Evolutionary conservation across 2,113 vertebrate species (phyloP), one percentile per base, ranked within the genome.

Genomic region (Ictalurus furcatus): DNA sequence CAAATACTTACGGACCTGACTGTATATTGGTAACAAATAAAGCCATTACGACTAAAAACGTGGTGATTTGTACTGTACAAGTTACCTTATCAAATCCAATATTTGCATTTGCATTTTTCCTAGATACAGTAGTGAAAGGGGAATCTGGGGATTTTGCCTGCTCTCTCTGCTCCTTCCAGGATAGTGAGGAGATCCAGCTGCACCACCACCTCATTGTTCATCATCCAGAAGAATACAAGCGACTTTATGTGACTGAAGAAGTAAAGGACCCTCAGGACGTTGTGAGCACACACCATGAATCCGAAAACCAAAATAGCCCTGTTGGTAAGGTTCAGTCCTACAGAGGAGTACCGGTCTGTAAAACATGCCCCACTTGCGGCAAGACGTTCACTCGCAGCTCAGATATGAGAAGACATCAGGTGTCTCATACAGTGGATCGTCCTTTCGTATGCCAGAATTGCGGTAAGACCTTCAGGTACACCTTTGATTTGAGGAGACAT

Each of bases 401-500:
- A 19, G 92, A 90, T 61, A 90, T 92, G 89, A 88, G 86, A 54
- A 69, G 90, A 23, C 92, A 92, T 76, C 89, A 91, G 88, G 84
- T 67, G 34, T 88, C 73, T 40, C 92, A 92, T 74, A 91, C 90
- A 25, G 86, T 82, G 54, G 90, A 89, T 21, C 84, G 86, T 25
- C 90, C 90, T 19, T 92, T 87, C 54, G 48, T 71, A 17, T 92
- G 92, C 76, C 21, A 3, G 9, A 11, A 61, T 56, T 92, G 92
- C 28, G 52, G 80, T 13, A 91, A 90, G 78, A 40, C 19, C 67
- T 92, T 91, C 67, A 87, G 89, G 52, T 90, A 89, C 69, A 87
- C 89, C n/a, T 90, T 82, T 34, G 92, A 92, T 85, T 67, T 91
- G 56, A 91, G 83, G 67, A 88, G 86, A 90, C 92, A 92, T 37